These are phyloP conservation scores for Muraenolepis orangiensis DNA, from an alignment of 2,797 vertebrate species.

Conservation along the genomic window DNA sequence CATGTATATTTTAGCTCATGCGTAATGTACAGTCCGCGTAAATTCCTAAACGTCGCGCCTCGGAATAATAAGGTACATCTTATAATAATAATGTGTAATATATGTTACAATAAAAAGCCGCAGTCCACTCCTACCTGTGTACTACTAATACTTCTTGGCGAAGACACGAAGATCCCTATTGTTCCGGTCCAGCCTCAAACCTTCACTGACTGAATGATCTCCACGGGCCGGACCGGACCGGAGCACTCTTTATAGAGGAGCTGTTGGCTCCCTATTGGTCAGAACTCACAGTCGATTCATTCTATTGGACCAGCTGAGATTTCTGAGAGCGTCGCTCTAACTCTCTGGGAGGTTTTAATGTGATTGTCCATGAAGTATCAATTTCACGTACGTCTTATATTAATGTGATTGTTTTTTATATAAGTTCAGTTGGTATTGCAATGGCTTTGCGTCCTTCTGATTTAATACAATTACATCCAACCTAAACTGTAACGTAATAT, in stretches of 20 bases:
- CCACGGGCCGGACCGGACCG: background rate
- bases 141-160: conserved; percentile 50
- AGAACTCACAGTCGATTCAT: conserved; percentile 85
- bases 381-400: background rate
- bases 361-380: background rate
- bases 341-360: background rate
- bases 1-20: background rate
- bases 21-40: background rate
- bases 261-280: conserved; percentile 75
- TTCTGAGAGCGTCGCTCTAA: background rate
- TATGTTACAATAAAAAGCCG: no score
- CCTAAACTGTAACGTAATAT: background rate
- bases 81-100: background rate
- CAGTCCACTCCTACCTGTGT: conserved; percentile 64
- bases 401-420: background rate
- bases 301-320: conserved; percentile 69
- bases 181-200: conserved; percentile 27
- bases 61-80: background rate
- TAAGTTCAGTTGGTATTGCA: background rate
- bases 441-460: no score
- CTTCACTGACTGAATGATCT: conserved; percentile 42
- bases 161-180: conserved; percentile 76
- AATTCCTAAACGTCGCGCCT: background rate
- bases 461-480: no score
- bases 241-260: conserved; percentile 69